Conservation (phyloP, 2,888 invertebrate genomes). For the Bugulina stolonifera region DNA sequence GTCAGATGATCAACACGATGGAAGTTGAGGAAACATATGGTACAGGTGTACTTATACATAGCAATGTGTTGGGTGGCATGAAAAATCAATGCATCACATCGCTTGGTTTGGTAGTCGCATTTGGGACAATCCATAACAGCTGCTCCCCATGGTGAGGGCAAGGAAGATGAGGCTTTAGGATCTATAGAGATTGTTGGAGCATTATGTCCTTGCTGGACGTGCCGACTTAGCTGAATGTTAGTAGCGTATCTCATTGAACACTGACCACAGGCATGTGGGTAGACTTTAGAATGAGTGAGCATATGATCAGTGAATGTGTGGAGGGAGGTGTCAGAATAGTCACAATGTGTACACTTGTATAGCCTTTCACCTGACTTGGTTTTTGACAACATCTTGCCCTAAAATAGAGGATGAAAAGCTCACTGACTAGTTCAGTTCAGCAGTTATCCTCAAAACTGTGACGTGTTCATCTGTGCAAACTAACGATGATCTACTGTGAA, state of each 20-base stretch:
- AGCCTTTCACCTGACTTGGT: not conserved
- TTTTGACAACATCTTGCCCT: not conserved
- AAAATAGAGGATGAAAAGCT: not conserved
- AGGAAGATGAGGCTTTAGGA: not conserved
- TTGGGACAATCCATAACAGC: not conserved
- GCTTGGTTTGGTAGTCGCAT: not conserved
- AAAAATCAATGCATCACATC: not conserved
- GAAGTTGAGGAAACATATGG: not conserved
- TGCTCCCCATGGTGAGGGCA: not conserved
- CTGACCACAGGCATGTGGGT: not conserved
- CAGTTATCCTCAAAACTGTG: not conserved
- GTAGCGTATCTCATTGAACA: not conserved
- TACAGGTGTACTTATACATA: not conserved
- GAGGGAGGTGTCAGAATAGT: not conserved
- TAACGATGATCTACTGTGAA: no score
- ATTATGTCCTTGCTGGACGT: not conserved
- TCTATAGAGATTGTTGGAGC: not conserved
- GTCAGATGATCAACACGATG: not conserved
- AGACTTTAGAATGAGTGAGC: constrained; percentile 10
- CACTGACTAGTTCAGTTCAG: no score
- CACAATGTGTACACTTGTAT: constrained; percentile 8
- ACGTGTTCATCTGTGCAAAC: no score
- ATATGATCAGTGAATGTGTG: constrained; percentile 5
- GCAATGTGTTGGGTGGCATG: constrained; percentile 18
- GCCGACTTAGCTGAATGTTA: not conserved